Evolutionary conservation across 2,113 vertebrate genomes (phyloP).

Genomic region (Pao palembangensis): DNA sequence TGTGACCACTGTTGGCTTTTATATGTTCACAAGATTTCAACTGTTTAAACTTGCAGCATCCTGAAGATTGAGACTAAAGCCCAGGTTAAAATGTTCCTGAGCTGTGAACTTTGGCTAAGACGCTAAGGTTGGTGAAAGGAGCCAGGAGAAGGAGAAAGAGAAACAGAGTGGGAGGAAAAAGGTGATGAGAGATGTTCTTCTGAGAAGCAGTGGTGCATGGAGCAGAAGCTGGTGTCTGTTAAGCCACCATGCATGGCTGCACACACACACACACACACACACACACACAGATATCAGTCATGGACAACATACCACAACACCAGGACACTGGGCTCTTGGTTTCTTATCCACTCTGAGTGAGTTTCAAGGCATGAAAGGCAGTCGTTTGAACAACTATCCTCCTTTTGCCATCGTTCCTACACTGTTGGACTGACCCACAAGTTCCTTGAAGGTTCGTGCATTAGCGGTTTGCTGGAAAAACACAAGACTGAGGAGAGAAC

Average conservation of each 20-base stretch:
- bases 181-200: conserved; percentile 50
- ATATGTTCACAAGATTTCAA: too few relatives aligned
- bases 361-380: conserved; percentile 33
- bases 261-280: conserved; percentile 28
- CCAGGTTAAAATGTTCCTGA: background rate
- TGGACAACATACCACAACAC: conserved; percentile 15
- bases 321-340: conserved; percentile 11
- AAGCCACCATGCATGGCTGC: conserved; percentile 41
- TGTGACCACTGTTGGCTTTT: background rate
- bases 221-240: conserved; percentile 48
- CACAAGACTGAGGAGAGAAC: conserved; percentile 2
- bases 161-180: conserved; percentile 38
- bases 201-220: conserved; percentile 50
- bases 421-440: background rate
- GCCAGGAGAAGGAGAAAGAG: background rate
- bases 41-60: too few relatives aligned
- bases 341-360: conserved; percentile 12
- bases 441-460: background rate
- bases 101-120: background rate
- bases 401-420: conserved; percentile 5
- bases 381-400: conserved; percentile 35
- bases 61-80: too few relatives aligned
- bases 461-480: background rate
- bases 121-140: conserved; percentile 26
- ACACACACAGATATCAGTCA: conserved; percentile 27